phyloP scores from a whole-genome alignment of 2,888 invertebrate species.

The Boloria euphrosyne region DNA sequence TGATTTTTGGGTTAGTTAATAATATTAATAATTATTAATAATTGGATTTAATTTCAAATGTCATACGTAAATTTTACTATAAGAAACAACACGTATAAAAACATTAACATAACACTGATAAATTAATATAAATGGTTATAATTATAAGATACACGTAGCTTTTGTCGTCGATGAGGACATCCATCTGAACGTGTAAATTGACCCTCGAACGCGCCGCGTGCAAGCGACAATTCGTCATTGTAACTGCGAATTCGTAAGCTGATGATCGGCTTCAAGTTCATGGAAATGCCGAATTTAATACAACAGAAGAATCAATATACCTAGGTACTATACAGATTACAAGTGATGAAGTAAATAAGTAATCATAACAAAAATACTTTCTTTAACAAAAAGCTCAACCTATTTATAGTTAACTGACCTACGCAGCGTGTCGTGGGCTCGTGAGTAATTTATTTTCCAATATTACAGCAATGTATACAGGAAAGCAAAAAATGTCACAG shows the following conservation, averaged over 20 bases:
- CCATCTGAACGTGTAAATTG: conserved; percentile 56
- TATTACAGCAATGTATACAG: background rate
- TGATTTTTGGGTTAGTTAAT: no score
- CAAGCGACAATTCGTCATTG: conserved; percentile 25
- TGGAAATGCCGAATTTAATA: no score
- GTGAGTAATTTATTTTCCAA: conserved; percentile 6
- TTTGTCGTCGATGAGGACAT: conserved; percentile 61
- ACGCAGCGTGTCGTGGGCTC: background rate
- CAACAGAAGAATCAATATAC: no score
- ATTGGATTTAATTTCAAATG: no score
- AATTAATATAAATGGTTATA: background rate
- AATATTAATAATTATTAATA: no score
- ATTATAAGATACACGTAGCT: conserved; percentile 35
- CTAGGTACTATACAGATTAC: no score
- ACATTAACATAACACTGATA: background rate
- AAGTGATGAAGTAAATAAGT: no score
- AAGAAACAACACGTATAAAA: no score
- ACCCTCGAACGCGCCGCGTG: conserved; percentile 36
- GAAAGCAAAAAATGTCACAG: conserved; percentile 21
- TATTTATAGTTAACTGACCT: background rate
- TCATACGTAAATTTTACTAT: no score
- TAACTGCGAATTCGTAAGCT: background rate
- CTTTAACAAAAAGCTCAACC: background rate
- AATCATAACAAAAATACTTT: no score
- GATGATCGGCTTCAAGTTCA: conserved; percentile 16